Conservation (phyloP, 2,888 invertebrate species). For the Urechis unicinctus region DNA sequence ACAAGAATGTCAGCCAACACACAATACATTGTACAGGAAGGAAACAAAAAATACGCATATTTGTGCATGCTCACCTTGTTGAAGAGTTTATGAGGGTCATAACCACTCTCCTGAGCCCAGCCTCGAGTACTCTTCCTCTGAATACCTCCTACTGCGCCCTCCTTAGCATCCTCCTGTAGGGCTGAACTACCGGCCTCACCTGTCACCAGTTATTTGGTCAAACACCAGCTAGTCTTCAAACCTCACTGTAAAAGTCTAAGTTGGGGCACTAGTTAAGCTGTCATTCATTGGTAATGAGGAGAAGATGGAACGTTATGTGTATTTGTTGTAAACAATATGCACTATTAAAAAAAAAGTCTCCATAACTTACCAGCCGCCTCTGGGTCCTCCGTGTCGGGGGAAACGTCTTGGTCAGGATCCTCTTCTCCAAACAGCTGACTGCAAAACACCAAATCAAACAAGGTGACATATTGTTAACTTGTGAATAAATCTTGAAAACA, state of each 20-base stretch:
- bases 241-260: background rate
- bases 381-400: slow-evolving; percentile 93
- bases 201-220: too few species aligned
- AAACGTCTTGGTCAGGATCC: slow-evolving; percentile 95
- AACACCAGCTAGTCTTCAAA: background rate
- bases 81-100: slow-evolving; percentile 79
- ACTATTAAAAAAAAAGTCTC: background rate
- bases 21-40: too few species aligned
- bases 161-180: slow-evolving; percentile 51
- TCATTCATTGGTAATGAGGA: background rate
- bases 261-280: too few species aligned
- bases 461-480: background rate
- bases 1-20: too few species aligned
- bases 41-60: too few species aligned
- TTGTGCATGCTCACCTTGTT: slow-evolving; percentile 62
- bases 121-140: slow-evolving; percentile 64
- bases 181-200: slow-evolving; percentile 56
- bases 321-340: background rate
- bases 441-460: background rate
- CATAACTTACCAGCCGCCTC: slow-evolving; percentile 66
- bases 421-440: slow-evolving; percentile 92
- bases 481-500: too few species aligned
- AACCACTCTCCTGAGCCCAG: slow-evolving; percentile 81
- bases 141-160: slow-evolving; percentile 35
- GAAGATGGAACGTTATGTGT: background rate